phyloP scores from a whole-genome alignment of 2,113 vertebrate genomes.

The Toxotes chatareus region DNA sequence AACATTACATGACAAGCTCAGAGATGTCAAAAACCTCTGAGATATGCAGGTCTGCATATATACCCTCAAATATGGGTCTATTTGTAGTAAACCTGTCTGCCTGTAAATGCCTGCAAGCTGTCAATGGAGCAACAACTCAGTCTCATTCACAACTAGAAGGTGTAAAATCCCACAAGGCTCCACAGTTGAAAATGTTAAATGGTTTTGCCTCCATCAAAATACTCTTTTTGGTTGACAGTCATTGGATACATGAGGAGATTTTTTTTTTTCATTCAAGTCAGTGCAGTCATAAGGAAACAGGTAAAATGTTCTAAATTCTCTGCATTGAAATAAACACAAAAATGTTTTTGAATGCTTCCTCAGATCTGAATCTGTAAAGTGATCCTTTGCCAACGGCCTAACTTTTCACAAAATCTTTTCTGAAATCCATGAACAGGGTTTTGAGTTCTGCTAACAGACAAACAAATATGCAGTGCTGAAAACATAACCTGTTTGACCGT shows the following conservation, averaged over 20 bases:
- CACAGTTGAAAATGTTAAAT: background rate
- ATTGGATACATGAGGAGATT: background rate
- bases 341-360: too few relatives aligned
- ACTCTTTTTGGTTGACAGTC: background rate
- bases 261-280: background rate
- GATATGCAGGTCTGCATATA: background rate
- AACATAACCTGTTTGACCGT: background rate
- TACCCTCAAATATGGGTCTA: background rate
- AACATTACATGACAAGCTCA: slow-evolving; percentile 7
- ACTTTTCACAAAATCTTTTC: too few relatives aligned
- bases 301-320: background rate
- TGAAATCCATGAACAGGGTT: background rate
- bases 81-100: background rate
- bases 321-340: background rate
- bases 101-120: background rate
- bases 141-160: background rate
- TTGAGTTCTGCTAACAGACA: background rate
- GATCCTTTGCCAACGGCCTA: background rate
- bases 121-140: background rate
- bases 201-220: background rate
- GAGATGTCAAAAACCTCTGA: background rate
- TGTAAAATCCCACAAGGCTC: background rate
- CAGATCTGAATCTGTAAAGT: background rate
- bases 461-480: background rate
- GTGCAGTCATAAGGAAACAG: background rate